Conservation (phyloP, 37 sponge, comb jelly and placozoan species). For the Halichondria panicea region DNA sequence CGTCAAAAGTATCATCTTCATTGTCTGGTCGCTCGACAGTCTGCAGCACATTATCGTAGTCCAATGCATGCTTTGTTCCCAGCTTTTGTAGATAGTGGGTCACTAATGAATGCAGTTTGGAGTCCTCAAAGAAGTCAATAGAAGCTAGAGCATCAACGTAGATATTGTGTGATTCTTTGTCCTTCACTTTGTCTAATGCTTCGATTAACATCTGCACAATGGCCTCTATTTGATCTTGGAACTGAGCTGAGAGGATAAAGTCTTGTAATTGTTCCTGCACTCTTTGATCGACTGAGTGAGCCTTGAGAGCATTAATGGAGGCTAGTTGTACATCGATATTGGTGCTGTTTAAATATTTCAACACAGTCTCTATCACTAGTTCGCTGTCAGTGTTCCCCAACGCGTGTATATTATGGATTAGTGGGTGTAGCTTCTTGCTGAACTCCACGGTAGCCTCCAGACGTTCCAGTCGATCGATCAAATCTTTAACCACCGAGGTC, state of each 20-base stretch:
- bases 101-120: conserved; percentile 28
- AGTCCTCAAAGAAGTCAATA: no score
- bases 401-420: conserved; percentile 32
- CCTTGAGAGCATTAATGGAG: conserved; percentile 25
- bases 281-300: neutral
- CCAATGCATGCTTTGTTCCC: conserved; percentile 1
- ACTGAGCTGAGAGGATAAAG: neutral
- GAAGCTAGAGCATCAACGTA: neutral
- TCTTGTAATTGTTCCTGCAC: conserved; percentile 22
- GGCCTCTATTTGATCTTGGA: conserved; percentile 10
- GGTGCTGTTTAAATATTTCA: conserved; percentile 23
- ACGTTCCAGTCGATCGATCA: conserved; percentile 14
- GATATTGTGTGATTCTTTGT: neutral
- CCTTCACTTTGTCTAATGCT: neutral
- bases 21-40: neutral
- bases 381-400: conserved; percentile 57
- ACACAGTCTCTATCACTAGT: conserved; percentile 3
- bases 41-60: neutral
- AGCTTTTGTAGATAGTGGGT: conserved; percentile 10
- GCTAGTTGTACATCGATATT: conserved; percentile 42
- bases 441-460: no score
- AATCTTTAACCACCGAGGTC: conserved; percentile 6
- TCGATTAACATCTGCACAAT: neutral
- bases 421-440: neutral
- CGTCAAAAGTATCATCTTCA: neutral